Percentiles rank a stretch among this genome's conserved stretches.
These are phyloP conservation scores for Thumatha senex DNA, from an alignment of 2,888 invertebrate species.

Conservation along the genomic window DNA sequence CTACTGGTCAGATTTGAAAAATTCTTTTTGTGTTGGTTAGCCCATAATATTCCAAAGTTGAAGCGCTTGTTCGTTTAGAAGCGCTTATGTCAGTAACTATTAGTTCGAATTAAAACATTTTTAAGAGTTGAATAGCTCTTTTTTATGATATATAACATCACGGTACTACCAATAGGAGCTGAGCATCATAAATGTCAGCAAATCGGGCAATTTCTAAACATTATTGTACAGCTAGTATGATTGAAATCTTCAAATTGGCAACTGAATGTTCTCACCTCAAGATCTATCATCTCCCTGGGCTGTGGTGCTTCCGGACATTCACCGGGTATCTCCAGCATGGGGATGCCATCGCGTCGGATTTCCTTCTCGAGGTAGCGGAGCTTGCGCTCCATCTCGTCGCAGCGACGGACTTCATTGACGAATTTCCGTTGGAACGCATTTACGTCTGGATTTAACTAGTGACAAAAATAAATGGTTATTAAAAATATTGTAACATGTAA, in stretches of 20 bases:
- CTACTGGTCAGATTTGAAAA: too few species aligned
- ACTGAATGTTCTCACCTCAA: constrained; percentile 87
- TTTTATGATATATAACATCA: too few species aligned
- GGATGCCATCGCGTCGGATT: constrained; percentile 97
- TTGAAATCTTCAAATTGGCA: too few species aligned
- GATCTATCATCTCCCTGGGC: constrained; percentile 99
- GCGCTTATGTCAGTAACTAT: too few species aligned
- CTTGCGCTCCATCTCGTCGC: constrained; percentile 99
- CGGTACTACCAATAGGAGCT: too few species aligned
- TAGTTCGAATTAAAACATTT: too few species aligned
- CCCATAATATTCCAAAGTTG: too few species aligned
- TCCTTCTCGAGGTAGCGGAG: constrained; percentile 98
- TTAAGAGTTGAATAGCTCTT: too few species aligned
- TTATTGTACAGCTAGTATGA: not conserved
- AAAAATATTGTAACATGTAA: not conserved
- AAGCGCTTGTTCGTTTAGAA: too few species aligned
- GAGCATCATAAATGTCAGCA: not conserved
- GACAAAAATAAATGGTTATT: constrained; percentile 4
- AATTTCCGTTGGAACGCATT: constrained; percentile 99
- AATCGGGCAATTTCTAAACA: not conserved
- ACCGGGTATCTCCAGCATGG: constrained; percentile 97
- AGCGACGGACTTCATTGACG: constrained; percentile 98
- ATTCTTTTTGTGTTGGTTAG: too few species aligned
- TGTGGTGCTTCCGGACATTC: constrained; percentile 99
- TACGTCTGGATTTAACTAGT: constrained; percentile 96